Evolutionary conservation across 2,888 invertebrate genomes (phyloP), one percentile per base, ranked within the genome.

Genomic region (Patella caerulea): DNA sequence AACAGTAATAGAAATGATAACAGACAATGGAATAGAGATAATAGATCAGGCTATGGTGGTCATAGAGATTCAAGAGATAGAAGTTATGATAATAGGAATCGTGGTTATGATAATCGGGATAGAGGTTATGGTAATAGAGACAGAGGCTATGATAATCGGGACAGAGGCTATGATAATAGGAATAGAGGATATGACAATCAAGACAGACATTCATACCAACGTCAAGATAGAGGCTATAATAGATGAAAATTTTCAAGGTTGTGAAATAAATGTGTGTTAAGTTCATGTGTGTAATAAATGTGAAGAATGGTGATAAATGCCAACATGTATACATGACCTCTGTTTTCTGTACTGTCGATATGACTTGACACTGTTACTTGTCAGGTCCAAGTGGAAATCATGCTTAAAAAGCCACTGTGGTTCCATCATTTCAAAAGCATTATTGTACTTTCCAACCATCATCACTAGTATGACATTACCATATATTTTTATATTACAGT

Each of bases 121-220:
- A 71, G 75, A 53, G 59, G 75, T 17, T 73, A 80, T 71, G 79
- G 76, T 45, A 59, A 78, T 45, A 71, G 76, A 55, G 59, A 71
- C 77, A 59, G 75, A 12, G 75, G 77, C 12, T 71, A 73, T 72
- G 72, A 74, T 19, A 45, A 72, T n/a, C 56, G 59, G 52, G n/a
- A 72, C 5, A 52, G 72, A 24, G 52, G 71, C 53, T 53, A 65
- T 65, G 19, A 55, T 52, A 19, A 75, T 19, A 65, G 73, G 71
- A 71, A 79, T 56, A 76, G 79, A 56, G 69, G 70, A 1, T 75
- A 78, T 77, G 53, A 75, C 24, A 59, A 72, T n/a, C 79, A 79
- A 19, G 72, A 71, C 24, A 59, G 76, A 45, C 76, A 75, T 11
- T 19, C 73, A 52, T 17, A 55, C 52, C 76, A 77, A n/a, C 75